Base-by-base conservation (phyloP, 2,113 vertebrate species). In the Melanostigma gelatinosum region DNA sequence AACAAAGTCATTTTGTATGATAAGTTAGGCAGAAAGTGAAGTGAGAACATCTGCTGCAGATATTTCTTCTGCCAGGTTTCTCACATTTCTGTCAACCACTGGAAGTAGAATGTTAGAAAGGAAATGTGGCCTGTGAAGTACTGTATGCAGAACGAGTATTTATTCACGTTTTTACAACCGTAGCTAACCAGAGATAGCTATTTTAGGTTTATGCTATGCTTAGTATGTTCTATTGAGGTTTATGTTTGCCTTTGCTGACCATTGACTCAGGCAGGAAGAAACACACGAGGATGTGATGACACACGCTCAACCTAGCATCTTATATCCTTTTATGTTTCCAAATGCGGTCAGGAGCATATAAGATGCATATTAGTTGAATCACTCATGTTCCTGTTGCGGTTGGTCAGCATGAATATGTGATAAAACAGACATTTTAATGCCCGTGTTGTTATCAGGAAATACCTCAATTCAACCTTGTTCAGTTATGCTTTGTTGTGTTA, bases 211-310 rank as follows among this genome's bases (percentile, higher is more conserved):
- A 61, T 68, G 44, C 48, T 74, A 71, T 55, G 10, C 62, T 57
- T 29, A 46, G 62, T 61, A 66, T 68, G 48, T 67, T 60, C 55
- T 76, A 57, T 65, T 63, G 50, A 46, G 29, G 29, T 66, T 24
- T 50, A 10, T 76, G 72, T 54, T 16, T 18, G 46, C 10, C 54
- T 36, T 62, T 83, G 24, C 58, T 29, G 71, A 27, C 54, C 36
- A 57, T 20, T 70, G 61, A 42, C 73, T 18, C 48, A 63, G 18
- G 63, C 63, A 65, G 65, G 68, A 75, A 79, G 54, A 24, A 66
- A 20, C 65, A 65, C 16, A 67, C 18, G 57, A 91, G 90, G 89
- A 92, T 86, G 71, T 92, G 79, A 87, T 91, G 80, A 89, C 84
- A 71, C 80, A 52, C 32, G 69, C 85, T 82, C 32, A 61, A 54